Evolutionary conservation across 2,113 vertebrate species (phyloP).

Genomic region (Tor tambroides): DNA sequence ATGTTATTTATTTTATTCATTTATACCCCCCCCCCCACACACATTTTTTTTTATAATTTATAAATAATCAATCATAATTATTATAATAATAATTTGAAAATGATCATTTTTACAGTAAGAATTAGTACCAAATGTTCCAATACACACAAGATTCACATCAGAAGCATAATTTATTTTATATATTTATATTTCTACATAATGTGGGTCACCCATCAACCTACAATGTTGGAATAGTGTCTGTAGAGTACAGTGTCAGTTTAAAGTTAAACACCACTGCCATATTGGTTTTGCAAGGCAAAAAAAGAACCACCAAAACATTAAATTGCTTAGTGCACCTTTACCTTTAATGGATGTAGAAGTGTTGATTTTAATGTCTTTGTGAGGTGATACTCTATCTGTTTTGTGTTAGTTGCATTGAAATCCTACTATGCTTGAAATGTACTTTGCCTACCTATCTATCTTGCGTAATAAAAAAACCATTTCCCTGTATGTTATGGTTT

Average conservation of each 20-base stretch:
- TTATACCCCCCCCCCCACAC: neutral
- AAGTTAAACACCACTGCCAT: neutral
- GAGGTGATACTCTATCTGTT: neutral
- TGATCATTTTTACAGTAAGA: neutral
- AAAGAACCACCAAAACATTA: neutral
- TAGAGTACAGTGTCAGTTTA: neutral
- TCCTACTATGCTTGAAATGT: neutral
- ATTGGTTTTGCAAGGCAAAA: neutral
- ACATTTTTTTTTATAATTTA: neutral
- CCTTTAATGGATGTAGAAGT: neutral
- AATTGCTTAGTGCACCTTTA: neutral
- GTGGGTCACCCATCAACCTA: neutral
- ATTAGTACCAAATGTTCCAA: neutral
- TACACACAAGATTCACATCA: neutral
- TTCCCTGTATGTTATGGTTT: neutral
- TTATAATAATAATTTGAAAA: neutral
- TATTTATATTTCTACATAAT: neutral
- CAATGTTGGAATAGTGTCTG: no score
- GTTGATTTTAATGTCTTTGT: neutral
- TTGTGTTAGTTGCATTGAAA: neutral
- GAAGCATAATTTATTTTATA: neutral
- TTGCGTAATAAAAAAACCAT: slow-evolving; percentile 10
- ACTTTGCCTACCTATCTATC: neutral
- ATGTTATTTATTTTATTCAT: neutral
- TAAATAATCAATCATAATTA: neutral